Evolutionary conservation across 1,140 invertebrate species (phyloP).

Genomic region (Cherax quadricarinatus): DNA sequence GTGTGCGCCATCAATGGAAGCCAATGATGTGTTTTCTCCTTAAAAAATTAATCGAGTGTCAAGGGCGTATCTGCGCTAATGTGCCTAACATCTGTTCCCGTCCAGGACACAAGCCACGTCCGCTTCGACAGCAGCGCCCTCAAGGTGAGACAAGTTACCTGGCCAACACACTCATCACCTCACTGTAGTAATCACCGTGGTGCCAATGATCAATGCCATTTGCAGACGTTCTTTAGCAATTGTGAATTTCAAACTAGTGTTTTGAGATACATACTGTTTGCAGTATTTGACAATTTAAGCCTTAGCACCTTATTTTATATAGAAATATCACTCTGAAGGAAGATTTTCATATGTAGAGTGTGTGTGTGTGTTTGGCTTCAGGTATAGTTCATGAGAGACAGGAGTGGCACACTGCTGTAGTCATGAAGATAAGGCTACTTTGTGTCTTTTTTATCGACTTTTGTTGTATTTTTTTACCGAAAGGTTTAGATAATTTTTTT

Average conservation of each 20-base stretch:
- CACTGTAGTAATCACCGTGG: too few relatives aligned
- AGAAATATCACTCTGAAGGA: too few relatives aligned
- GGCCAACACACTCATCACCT: background rate
- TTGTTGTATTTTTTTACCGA: background rate
- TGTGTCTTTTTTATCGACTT: background rate
- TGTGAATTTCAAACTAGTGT: too few relatives aligned
- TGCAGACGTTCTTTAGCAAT: too few relatives aligned
- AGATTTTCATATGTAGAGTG: too few relatives aligned
- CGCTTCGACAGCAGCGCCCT: conserved; percentile 38
- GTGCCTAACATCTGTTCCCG: background rate
- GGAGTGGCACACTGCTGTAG: too few relatives aligned
- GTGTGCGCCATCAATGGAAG: background rate
- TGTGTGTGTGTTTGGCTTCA: background rate
- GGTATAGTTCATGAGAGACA: background rate
- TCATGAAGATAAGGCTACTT: background rate
- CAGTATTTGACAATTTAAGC: too few relatives aligned
- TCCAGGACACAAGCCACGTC: conserved; percentile 51
- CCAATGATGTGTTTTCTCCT: background rate
- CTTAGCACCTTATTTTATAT: too few relatives aligned
- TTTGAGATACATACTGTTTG: too few relatives aligned
- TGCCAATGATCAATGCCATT: too few relatives aligned
- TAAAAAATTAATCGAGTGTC: background rate
- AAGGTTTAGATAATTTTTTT: background rate
- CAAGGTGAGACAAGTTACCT: conserved; percentile 46
- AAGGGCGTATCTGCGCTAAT: background rate